These are phyloP conservation scores for Gracilinanus agilis DNA, from an alignment of 2,113 vertebrate genomes.

Conservation along the genomic window DNA sequence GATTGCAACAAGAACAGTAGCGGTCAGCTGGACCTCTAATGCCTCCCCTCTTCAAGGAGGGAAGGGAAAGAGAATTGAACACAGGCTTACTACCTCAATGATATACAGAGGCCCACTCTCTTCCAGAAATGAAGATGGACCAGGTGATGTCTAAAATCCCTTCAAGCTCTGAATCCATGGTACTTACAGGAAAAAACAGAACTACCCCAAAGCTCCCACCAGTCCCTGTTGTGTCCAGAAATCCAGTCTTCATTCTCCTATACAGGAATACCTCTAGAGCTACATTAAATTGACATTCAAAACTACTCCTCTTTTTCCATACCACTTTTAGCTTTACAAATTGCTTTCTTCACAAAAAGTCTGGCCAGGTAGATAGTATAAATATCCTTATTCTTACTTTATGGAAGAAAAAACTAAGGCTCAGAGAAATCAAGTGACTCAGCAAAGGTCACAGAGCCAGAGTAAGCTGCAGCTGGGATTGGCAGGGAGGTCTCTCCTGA, in stretches of 20 bases:
- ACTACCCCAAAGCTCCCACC: background rate
- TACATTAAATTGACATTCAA: background rate
- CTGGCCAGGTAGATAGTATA: background rate
- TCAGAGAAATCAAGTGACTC: background rate
- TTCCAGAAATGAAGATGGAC: background rate
- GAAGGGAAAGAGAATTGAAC: background rate
- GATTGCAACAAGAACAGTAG: background rate
- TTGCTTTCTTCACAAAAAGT: background rate
- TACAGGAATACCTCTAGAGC: background rate
- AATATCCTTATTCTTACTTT: background rate
- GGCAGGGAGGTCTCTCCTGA: background rate
- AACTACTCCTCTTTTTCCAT: background rate
- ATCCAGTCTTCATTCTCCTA: background rate
- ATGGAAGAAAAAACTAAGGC: background rate
- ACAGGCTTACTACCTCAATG: background rate
- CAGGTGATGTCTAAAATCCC: background rate
- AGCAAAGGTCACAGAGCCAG: background rate
- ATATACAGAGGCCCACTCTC: background rate
- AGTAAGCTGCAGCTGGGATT: background rate
- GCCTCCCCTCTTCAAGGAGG: background rate
- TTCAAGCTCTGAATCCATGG: background rate
- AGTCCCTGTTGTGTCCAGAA: background rate
- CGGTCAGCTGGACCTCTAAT: background rate
- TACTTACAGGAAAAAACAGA: background rate
- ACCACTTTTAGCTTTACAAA: background rate